Base-by-base conservation (phyloP, 2,113 vertebrate genomes). In the Bos indicus region DNA sequence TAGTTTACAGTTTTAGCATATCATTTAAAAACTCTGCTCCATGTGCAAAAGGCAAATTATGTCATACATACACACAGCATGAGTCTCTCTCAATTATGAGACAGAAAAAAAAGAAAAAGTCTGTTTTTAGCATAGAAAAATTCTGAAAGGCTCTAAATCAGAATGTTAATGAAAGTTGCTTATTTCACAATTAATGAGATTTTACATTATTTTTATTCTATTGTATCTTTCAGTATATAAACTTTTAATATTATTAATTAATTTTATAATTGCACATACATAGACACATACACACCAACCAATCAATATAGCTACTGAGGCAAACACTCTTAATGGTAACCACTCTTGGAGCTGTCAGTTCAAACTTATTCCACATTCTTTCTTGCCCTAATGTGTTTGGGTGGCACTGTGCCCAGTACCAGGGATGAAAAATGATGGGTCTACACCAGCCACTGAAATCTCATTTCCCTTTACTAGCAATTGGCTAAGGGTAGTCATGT, bases 1-100 rank as follows among this genome's bases (percentile, higher is more conserved):
- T 89, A 95, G 17, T 77, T 94, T 95, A 81, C 23, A 74, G 23
- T 91, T 91, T 93, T 62, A 91, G 64, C 16, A 64, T 60, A 46
- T 93, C 33, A 88, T 93, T 96, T 95, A 46, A 84, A 91, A 91
- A 91, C 56, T 80, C 82, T 59, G 19, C 12, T 90, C 93, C 23
- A 71, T 71, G n/a, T 71, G 67, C 67, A 92, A 93, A 93, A 90
- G 94, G 6, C 7, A 90, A 43, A 94, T 59, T 74, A 85, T 60
- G 43, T 40, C 82, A 57, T n/a, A 91, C 23, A 92, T 10, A 80
- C 10, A 88, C 51, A 91, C 2, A 90, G 2, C 67, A 77, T 94
- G 36, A 82, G 52, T n/a, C 51, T 30, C 54, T 97, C 36, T 21
- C 64, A 60, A 88, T 88, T 88, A 91, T 87, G 54, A 97, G 43